Evolutionary conservation across 2,113 vertebrate species (phyloP).

Genomic region (Prionailurus viverrinus): DNA sequence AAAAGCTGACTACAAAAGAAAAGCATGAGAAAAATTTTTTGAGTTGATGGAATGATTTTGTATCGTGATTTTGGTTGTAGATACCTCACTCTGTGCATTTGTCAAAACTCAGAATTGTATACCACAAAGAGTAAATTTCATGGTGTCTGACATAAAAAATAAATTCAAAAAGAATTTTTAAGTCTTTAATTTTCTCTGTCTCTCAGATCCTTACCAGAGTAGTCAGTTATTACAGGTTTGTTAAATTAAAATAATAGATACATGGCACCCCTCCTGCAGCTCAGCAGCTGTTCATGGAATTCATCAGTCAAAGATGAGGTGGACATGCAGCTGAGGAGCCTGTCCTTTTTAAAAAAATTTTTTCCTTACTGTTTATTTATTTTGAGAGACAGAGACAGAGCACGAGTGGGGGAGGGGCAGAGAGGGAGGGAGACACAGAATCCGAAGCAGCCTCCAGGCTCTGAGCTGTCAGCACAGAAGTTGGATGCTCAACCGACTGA

Average conservation of each 20-base stretch:
- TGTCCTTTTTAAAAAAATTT: no score
- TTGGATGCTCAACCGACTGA: no score
- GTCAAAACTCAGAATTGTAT: not conserved
- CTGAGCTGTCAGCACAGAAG: no score
- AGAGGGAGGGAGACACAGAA: no score
- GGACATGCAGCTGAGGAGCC: accelerated
- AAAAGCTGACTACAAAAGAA: not conserved
- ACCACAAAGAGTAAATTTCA: not conserved
- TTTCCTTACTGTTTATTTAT: no score
- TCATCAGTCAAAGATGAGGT: not conserved
- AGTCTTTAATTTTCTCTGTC: not conserved
- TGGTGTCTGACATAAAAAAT: not conserved
- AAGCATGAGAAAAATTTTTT: not conserved
- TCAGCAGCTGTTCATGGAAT: not conserved
- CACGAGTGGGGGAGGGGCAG: no score
- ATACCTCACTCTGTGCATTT: not conserved
- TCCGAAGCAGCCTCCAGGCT: no score
- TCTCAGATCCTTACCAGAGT: not conserved
- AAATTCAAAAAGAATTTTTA: not conserved
- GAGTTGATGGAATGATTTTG: not conserved
- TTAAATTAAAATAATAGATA: not conserved
- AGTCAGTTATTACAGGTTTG: not conserved
- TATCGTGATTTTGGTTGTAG: not conserved
- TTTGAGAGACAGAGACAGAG: no score
- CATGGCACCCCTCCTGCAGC: not conserved